Conservation (phyloP, 2,797 vertebrate genomes). For the Tenualosa thibaudeaui region DNA sequence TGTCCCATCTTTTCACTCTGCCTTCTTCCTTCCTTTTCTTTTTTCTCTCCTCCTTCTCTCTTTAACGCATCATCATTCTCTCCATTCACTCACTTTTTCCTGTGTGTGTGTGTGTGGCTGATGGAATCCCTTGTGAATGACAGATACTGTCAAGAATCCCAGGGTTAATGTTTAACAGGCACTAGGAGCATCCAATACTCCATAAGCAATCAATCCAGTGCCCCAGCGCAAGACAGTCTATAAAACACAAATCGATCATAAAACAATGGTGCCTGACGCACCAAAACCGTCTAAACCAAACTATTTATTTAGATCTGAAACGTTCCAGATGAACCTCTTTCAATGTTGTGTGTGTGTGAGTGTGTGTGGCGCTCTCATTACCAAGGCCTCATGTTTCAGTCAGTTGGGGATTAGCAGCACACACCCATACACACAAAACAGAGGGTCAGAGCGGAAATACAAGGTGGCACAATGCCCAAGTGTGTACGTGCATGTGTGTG, state of each 20-base stretch:
- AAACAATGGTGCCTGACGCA: background rate
- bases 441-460: background rate
- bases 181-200: background rate
- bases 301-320: conserved; percentile 32
- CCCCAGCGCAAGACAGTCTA: background rate
- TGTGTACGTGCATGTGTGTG: background rate
- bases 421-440: background rate
- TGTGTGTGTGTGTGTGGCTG: background rate
- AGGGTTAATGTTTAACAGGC: background rate
- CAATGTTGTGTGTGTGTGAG: conserved; percentile 35
- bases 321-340: conserved; percentile 33
- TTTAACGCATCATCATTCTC: background rate
- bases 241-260: conserved; percentile 6
- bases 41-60: background rate
- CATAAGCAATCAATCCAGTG: background rate
- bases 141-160: background rate
- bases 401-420: conserved; percentile 63
- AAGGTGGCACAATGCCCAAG: conserved; percentile 1
- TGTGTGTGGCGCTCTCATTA: conserved; percentile 65
- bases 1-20: background rate
- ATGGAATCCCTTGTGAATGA: background rate
- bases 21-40: background rate
- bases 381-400: conserved; percentile 66
- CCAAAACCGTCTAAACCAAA: background rate
- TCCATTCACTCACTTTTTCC: background rate